Percentiles rank a stretch among this genome's conserved stretches.
Conservation (phyloP, 2,113 vertebrate species). For the Rhadina sibilatrix region DNA sequence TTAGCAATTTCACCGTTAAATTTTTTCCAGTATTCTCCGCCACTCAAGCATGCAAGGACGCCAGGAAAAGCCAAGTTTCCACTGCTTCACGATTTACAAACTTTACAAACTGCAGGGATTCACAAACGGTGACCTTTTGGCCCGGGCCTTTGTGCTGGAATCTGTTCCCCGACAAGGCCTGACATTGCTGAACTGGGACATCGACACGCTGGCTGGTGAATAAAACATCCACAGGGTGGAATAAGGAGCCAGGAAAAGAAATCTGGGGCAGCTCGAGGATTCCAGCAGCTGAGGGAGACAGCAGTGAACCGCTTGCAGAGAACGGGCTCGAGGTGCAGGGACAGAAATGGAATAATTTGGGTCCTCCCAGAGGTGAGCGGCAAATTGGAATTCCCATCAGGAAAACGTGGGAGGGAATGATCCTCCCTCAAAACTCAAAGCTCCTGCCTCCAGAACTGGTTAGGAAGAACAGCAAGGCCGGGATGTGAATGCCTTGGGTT, state of each 20-base stretch:
- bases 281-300: background rate
- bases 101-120: background rate
- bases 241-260: accelerated
- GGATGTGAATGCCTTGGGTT: background rate
- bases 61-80: conserved; percentile 33
- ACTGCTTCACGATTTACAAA: background rate
- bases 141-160: background rate
- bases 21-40: background rate
- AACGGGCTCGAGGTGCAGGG: accelerated
- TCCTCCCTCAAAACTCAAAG: background rate
- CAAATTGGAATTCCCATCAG: background rate
- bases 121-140: background rate
- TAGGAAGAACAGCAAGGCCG: background rate
- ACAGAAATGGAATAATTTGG: background rate
- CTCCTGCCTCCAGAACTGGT: background rate
- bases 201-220: background rate
- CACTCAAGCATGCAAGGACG: background rate
- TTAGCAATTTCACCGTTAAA: background rate
- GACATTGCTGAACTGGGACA: background rate
- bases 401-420: background rate
- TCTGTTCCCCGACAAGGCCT: background rate
- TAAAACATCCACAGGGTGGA: background rate
- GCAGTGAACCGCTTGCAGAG: accelerated
- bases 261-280: background rate
- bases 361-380: background rate